Evolutionary conservation across 2,797 vertebrate species (phyloP).

Genomic region (Cryptoblepharus egeriae): DNA sequence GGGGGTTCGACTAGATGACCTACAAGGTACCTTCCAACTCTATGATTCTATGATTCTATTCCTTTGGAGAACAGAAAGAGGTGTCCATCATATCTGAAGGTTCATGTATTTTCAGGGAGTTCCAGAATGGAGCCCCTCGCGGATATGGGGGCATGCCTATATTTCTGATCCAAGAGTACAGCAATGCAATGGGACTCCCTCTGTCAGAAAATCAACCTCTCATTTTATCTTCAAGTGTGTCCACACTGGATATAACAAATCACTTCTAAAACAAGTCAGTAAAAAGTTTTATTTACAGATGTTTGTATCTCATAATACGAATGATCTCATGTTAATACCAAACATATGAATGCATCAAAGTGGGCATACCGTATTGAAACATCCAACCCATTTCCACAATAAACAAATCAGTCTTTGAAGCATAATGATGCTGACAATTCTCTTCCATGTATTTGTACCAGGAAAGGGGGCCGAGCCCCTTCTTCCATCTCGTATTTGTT

Average conservation of each 20-base stretch:
- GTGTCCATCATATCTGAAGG: too few species aligned
- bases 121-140: too few species aligned
- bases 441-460: not conserved
- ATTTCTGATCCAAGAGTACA: too few species aligned
- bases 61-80: too few species aligned
- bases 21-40: too few species aligned
- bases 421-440: not conserved
- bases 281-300: not conserved
- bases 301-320: not conserved
- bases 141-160: too few species aligned
- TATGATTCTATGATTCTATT: too few species aligned
- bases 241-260: not conserved
- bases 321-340: not conserved
- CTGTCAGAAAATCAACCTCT: not conserved
- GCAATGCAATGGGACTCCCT: too few species aligned
- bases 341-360: not conserved
- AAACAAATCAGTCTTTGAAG: not conserved
- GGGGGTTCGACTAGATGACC: too few species aligned
- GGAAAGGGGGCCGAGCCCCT: not conserved
- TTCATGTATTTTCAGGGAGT: too few species aligned
- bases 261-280: not conserved
- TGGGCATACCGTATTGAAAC: not conserved
- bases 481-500: conserved; percentile 7
- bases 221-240: not conserved
- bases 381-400: not conserved